Evolutionary conservation across 2,113 vertebrate genomes (phyloP).

Genomic region (Symphodus melops): DNA sequence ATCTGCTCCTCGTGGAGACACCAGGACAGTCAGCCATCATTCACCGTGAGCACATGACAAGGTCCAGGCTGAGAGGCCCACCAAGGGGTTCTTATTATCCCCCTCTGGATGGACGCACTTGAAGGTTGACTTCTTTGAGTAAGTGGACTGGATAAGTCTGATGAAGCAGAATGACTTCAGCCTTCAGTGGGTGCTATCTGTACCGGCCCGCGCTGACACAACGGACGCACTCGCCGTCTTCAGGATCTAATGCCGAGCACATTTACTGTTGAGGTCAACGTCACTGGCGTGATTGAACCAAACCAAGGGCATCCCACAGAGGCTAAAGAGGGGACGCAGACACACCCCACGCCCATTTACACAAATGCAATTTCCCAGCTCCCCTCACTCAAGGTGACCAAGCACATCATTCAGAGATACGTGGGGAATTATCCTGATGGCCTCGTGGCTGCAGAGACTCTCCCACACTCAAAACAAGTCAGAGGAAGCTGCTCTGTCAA

Average conservation of each 20-base stretch:
- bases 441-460: conserved; percentile 21
- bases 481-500: conserved; percentile 10
- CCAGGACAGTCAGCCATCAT: conserved; percentile 48
- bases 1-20: conserved; percentile 35
- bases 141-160: conserved; percentile 74
- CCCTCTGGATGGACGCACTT: conserved; percentile 73
- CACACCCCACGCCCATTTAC: conserved; percentile 66
- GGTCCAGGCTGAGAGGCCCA: conserved; percentile 63
- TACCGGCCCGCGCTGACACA: conserved; percentile 41
- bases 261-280: conserved; percentile 78
- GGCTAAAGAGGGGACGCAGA: conserved; percentile 50
- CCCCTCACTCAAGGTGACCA: conserved; percentile 79
- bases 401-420: conserved; percentile 68
- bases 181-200: conserved; percentile 68
- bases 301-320: conserved; percentile 75
- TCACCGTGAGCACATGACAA: conserved; percentile 63
- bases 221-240: conserved; percentile 44
- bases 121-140: conserved; percentile 75
- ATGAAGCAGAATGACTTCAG: conserved; percentile 78
- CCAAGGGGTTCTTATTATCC: conserved; percentile 71
- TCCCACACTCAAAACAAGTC: conserved; percentile 26
- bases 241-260: conserved; percentile 62
- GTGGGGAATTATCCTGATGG: conserved; percentile 43
- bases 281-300: conserved; percentile 66
- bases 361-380: conserved; percentile 76